Evolutionary conservation across 1,140 invertebrate species (phyloP).

Genomic region (Nixonia krombeini): DNA sequence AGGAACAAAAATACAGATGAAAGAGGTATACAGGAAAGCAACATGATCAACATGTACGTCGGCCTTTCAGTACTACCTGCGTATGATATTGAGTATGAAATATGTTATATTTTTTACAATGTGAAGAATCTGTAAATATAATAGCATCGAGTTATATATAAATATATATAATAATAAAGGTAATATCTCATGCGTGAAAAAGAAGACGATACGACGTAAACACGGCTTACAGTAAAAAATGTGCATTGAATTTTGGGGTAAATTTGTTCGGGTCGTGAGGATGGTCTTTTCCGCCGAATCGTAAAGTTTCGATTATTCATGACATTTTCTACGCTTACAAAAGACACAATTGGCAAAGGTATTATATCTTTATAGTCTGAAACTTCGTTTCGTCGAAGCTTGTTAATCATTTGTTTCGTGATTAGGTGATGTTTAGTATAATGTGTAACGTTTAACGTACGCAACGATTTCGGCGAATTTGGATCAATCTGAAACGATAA

Average conservation of each 20-base stretch:
- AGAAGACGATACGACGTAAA: slow-evolving; percentile 43
- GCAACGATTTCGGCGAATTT: too few relatives aligned
- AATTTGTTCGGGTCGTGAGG: slow-evolving; percentile 7
- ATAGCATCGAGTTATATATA: slow-evolving; percentile 64
- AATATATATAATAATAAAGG: slow-evolving; percentile 53
- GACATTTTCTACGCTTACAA: background rate
- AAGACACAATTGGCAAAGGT: too few relatives aligned
- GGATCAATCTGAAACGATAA: too few relatives aligned
- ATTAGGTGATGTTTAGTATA: too few relatives aligned
- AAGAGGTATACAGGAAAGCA: slow-evolving; percentile 58
- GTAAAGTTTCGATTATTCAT: slow-evolving; percentile 13
- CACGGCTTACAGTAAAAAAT: slow-evolving; percentile 49
- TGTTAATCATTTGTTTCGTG: too few relatives aligned
- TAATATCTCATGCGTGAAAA: slow-evolving; percentile 51
- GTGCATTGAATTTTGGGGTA: slow-evolving; percentile 46
- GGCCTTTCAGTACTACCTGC: slow-evolving; percentile 70
- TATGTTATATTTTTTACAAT: slow-evolving; percentile 72
- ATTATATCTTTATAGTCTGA: too few relatives aligned
- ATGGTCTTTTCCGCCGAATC: background rate
- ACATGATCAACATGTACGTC: slow-evolving; percentile 67
- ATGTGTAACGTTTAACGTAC: too few relatives aligned
- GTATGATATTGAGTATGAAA: slow-evolving; percentile 70
- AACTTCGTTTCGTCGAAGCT: too few relatives aligned
- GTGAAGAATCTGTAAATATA: slow-evolving; percentile 70
- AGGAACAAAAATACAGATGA: slow-evolving; percentile 25